A percentile compares a stretch with the other conserved stretches of the same genome.
Evolutionary conservation across 2,888 invertebrate genomes (phyloP).

Genomic region (Coleophora flavipennella): DNA sequence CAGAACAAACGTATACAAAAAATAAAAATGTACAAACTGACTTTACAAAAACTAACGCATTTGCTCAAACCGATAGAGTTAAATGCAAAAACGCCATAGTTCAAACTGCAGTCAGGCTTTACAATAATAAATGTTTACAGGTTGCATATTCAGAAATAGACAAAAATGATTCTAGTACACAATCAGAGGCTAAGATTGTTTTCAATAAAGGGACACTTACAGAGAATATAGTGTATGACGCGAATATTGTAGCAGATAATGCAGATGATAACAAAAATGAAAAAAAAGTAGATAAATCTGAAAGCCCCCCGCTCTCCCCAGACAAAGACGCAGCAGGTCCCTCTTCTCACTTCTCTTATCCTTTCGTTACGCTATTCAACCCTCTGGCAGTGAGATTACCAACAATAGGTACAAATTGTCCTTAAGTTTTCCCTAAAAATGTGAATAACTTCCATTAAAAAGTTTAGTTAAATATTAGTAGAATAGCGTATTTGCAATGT

Average conservation of each 20-base stretch:
- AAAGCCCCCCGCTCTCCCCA: conserved; percentile 60
- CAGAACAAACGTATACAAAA: conserved; percentile 46
- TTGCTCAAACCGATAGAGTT: conserved; percentile 45
- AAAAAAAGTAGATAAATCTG: conserved; percentile 42
- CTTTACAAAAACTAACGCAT: conserved; percentile 27
- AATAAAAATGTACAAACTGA: conserved; percentile 50
- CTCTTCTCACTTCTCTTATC: conserved; percentile 39
- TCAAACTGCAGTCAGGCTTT: conserved; percentile 39
- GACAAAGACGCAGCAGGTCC: conserved; percentile 36
- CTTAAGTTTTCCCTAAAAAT: conserved; percentile 13
- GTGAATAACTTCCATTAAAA: too few species aligned
- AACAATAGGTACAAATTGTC: conserved; percentile 56
- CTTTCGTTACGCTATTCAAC: conserved; percentile 59
- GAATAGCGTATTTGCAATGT: conserved; percentile 13
- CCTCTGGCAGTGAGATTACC: conserved; percentile 64
- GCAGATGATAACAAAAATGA: conserved; percentile 10
- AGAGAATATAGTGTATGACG: conserved; percentile 19
- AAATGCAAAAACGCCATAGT: conserved; percentile 38
- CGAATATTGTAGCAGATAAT: conserved; percentile 11
- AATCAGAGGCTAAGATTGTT: conserved; percentile 24
- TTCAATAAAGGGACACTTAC: conserved; percentile 26
- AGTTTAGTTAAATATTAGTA: conserved; percentile 15
- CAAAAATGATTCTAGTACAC: conserved; percentile 33
- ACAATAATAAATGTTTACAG: conserved; percentile 37
- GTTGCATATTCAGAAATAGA: conserved; percentile 23